A percentile compares a stretch with the other conserved stretches of the same genome.
phyloP scores from a whole-genome alignment of 2,888 invertebrate species.

The Onchidella celtica region DNA sequence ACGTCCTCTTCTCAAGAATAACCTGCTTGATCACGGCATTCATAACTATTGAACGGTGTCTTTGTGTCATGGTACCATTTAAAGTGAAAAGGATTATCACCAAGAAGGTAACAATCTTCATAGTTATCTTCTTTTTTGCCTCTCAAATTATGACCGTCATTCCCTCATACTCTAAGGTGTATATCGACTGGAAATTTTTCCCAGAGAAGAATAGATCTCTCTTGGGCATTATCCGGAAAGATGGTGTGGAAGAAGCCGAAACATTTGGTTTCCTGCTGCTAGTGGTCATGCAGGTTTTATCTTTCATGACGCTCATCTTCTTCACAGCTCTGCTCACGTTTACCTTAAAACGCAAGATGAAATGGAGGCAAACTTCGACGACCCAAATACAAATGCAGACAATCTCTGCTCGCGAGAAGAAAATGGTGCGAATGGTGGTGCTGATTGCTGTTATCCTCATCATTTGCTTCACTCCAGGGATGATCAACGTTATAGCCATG shows the following conservation, averaged over 20 bases:
- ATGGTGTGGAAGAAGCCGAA: slow-evolving; percentile 1
- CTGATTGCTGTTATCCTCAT: slow-evolving; percentile 20
- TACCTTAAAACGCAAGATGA: slow-evolving; percentile 8
- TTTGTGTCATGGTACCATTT: slow-evolving; percentile 17
- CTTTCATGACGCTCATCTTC: slow-evolving; percentile 15
- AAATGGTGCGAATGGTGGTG: slow-evolving; percentile 1
- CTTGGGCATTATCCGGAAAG: slow-evolving; percentile 3
- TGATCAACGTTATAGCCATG: background rate
- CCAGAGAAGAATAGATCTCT: slow-evolving; percentile 31
- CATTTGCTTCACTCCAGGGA: slow-evolving; percentile 31
- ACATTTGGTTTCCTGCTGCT: slow-evolving; percentile 33
- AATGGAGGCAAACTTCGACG: slow-evolving; percentile 14
- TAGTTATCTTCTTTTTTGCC: background rate
- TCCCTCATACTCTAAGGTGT: background rate
- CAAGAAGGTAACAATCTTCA: background rate
- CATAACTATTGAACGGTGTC: slow-evolving; percentile 19
- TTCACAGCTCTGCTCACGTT: slow-evolving; percentile 3
- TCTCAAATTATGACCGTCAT: background rate
- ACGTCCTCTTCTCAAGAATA: slow-evolving; percentile 10
- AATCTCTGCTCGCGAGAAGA: background rate
- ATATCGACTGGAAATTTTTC: slow-evolving; percentile 36
- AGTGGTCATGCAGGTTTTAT: slow-evolving; percentile 9
- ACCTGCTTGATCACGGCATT: slow-evolving; percentile 22
- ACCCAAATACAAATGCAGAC: background rate
- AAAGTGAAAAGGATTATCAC: slow-evolving; percentile 15